Evolutionary conservation across 2,888 invertebrate genomes (phyloP).

Genomic region (Biston betularia): DNA sequence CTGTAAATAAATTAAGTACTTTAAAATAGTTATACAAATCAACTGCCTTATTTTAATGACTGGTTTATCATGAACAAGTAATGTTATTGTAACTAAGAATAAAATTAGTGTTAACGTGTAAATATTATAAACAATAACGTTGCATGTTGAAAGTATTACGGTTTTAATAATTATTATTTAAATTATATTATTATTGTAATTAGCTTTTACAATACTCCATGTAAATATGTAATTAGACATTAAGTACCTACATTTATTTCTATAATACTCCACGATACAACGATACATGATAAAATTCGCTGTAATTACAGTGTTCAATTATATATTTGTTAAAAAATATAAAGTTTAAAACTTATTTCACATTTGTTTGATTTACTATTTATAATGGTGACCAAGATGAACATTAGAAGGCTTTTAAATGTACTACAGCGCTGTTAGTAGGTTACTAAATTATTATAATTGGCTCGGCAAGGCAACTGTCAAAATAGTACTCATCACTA

Average conservation of each 20-base stretch:
- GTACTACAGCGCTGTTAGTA: too few relatives aligned
- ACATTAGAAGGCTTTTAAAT: too few relatives aligned
- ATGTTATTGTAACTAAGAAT: slow-evolving; percentile 25
- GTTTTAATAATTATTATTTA: slow-evolving; percentile 64
- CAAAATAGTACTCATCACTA: too few relatives aligned
- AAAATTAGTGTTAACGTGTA: slow-evolving; percentile 52
- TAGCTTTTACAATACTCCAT: slow-evolving; percentile 64
- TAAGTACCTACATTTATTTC: slow-evolving; percentile 53
- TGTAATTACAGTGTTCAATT: slow-evolving; percentile 69
- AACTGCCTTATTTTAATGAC: slow-evolving; percentile 77
- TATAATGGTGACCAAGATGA: too few relatives aligned
- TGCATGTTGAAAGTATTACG: slow-evolving; percentile 53
- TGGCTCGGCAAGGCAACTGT: too few relatives aligned
- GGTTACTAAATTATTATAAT: too few relatives aligned
- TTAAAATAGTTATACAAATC: slow-evolving; percentile 49
- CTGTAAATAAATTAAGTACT: slow-evolving; percentile 46
- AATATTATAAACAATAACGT: slow-evolving; percentile 46
- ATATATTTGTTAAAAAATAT: slow-evolving; percentile 86
- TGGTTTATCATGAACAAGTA: slow-evolving; percentile 49
- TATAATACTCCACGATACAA: slow-evolving; percentile 61
- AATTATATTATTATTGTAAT: slow-evolving; percentile 64
- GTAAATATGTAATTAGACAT: slow-evolving; percentile 65
- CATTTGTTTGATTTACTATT: slow-evolving; percentile 50
- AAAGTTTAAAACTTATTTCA: slow-evolving; percentile 73
- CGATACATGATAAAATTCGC: slow-evolving; percentile 53